Conservation (phyloP, 2,113 vertebrate genomes). For the Macheiramphus alcinus region DNA sequence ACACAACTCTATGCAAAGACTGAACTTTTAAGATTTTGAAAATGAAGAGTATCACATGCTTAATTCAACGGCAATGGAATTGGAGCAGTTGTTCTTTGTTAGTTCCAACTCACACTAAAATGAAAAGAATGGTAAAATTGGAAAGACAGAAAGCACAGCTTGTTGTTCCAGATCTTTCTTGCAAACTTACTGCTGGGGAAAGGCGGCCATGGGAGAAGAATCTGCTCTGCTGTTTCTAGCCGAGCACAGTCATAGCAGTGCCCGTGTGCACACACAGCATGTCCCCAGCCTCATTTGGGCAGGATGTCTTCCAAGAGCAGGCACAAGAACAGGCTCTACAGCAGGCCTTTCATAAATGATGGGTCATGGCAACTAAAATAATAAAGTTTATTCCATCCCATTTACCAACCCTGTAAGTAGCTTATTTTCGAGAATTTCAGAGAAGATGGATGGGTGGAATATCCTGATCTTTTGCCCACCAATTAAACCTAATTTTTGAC, state of each 20-base stretch:
- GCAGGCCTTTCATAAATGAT: neutral
- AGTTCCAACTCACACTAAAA: neutral
- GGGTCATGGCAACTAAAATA: neutral
- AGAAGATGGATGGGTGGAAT: neutral
- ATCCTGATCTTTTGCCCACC: neutral
- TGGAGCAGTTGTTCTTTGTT: neutral
- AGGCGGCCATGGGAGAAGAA: accelerated
- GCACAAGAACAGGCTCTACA: neutral
- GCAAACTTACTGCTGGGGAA: neutral
- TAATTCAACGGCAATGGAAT: neutral
- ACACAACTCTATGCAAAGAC: neutral
- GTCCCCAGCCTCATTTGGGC: neutral
- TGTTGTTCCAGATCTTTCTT: neutral
- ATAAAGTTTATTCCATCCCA: neutral
- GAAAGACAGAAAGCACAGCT: neutral
- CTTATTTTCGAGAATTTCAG: neutral
- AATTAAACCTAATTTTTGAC: neutral
- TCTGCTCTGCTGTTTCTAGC: neutral
- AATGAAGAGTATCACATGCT: neutral
- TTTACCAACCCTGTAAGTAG: neutral
- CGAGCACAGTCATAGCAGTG: neutral
- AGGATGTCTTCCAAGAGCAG: neutral
- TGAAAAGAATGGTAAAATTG: neutral
- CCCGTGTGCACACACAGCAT: neutral
- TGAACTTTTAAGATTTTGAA: neutral